Evolutionary conservation across 2,797 vertebrate genomes (phyloP).

Genomic region (Falco cherrug): DNA sequence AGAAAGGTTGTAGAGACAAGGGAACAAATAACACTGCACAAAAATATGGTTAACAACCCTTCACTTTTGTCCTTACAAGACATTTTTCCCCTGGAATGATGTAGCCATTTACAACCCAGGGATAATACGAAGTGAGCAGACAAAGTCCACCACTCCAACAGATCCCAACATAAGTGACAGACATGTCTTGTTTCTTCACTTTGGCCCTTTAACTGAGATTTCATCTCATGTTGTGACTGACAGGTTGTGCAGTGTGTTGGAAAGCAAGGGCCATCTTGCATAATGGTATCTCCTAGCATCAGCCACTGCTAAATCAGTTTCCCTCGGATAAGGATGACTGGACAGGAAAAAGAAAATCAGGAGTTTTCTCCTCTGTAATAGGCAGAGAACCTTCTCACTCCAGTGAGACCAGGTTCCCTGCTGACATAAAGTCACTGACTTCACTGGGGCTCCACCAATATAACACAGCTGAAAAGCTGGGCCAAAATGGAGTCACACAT

Average conservation of each 20-base stretch:
- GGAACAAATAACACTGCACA: neutral
- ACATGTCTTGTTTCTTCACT: neutral
- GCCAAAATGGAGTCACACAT: conserved; percentile 48
- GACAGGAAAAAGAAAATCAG: neutral
- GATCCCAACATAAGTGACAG: neutral
- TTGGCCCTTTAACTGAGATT: neutral
- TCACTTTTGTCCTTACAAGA: neutral
- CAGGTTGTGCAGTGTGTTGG: neutral
- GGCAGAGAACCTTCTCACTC: conserved; percentile 34
- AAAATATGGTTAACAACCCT: neutral
- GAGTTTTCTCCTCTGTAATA: neutral
- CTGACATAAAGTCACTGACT: neutral
- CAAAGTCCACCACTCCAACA: neutral
- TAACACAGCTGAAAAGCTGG: neutral
- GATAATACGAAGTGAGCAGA: neutral
- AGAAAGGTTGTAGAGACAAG: neutral
- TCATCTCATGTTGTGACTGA: neutral
- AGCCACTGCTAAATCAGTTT: conserved; percentile 19
- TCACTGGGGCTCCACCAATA: neutral
- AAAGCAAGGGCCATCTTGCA: neutral
- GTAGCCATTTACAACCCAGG: neutral
- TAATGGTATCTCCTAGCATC: neutral
- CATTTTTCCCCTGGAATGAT: neutral
- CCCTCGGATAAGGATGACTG: conserved; percentile 7
- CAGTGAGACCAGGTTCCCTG: neutral